A percentile compares a stretch with the other conserved stretches of the same genome.
phyloP scores from a whole-genome alignment of 2,797 vertebrate species.

The Danio tinwini region DNA sequence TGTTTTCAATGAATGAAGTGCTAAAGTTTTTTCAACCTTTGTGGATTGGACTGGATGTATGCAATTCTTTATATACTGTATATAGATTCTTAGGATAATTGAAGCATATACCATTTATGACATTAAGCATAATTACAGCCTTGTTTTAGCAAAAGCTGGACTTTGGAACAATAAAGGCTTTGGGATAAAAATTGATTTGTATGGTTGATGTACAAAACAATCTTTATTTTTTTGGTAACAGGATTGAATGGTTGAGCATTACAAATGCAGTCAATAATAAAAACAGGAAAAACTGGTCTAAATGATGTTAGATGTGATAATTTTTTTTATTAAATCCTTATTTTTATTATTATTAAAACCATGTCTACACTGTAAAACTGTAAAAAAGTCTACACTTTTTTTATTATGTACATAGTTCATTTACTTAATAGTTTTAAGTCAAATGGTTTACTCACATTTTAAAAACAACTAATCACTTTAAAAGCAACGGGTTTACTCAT shows the following conservation, averaged over 20 bases:
- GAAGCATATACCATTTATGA: no score
- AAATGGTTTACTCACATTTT: no score
- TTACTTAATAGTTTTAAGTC: no score
- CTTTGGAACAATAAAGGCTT: background rate
- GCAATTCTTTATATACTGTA: no score
- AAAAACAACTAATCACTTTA: no score
- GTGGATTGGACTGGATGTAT: no score
- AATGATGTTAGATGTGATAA: background rate
- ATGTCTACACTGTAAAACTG: background rate
- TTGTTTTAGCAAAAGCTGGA: background rate
- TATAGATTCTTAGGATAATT: no score
- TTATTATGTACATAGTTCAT: no score
- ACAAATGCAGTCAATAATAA: background rate
- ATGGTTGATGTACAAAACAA: background rate
- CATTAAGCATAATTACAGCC: background rate
- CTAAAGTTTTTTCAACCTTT: no score
- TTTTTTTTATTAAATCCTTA: background rate
- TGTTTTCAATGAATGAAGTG: no score
- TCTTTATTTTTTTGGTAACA: background rate
- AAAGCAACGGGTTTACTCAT: no score
- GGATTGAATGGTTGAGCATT: background rate
- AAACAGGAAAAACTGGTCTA: background rate
- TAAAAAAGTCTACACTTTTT: no score
- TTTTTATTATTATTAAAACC: background rate
- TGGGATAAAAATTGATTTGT: background rate